A percentile compares a stretch with the other conserved stretches of the same genome.
Evolutionary conservation across 2,797 vertebrate species (phyloP).

Genomic region (Anisognathus igniventris): DNA sequence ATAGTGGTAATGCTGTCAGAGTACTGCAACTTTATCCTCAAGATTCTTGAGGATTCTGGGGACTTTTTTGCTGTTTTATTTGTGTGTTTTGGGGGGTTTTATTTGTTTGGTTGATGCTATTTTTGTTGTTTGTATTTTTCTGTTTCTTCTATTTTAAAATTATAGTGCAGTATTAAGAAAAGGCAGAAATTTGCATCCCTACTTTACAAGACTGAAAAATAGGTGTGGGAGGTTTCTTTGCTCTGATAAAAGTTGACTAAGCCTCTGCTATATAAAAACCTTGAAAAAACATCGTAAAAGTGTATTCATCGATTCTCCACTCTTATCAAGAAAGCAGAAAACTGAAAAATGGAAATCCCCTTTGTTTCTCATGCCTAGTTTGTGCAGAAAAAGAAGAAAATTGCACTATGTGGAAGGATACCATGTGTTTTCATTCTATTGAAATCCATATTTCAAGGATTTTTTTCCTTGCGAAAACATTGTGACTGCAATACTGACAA

Average conservation of each 20-base stretch:
- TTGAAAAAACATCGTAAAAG: background rate
- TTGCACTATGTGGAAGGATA: background rate
- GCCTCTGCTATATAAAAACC: background rate
- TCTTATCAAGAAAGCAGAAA: background rate
- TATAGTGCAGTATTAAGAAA: background rate
- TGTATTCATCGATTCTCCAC: background rate
- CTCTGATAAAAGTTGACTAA: background rate
- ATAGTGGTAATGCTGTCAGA: background rate
- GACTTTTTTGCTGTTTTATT: background rate
- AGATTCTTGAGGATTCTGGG: background rate
- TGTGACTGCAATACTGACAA: constrained; percentile 35
- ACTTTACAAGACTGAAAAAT: background rate
- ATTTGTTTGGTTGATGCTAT: background rate
- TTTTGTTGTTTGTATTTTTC: background rate
- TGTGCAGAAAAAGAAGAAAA: background rate
- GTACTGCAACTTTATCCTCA: background rate
- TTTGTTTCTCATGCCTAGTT: background rate
- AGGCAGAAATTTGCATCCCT: fast-evolving
- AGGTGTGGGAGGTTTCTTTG: background rate
- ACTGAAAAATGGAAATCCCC: background rate
- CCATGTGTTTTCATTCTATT: background rate
- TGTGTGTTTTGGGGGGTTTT: fast-evolving
- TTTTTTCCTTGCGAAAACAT: background rate
- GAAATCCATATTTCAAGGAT: constrained; percentile 47
- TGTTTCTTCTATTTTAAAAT: background rate